A percentile compares a stretch with the other conserved stretches of the same genome.
These are phyloP conservation scores for Neolamprologus cancellatus DNA, from an alignment of 2,113 vertebrate species.

Conservation along the genomic window DNA sequence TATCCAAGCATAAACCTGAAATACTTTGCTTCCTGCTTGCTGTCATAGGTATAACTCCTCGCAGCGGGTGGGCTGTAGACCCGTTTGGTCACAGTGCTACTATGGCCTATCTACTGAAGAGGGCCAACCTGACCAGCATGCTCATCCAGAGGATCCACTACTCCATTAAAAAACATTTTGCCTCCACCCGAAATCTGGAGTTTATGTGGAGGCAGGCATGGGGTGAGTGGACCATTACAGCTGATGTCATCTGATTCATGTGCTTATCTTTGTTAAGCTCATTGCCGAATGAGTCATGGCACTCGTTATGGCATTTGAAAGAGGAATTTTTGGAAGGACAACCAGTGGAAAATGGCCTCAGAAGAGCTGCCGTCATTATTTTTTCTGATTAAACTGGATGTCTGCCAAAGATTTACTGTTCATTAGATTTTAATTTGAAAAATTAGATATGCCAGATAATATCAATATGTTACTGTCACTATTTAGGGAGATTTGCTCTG, in stretches of 20 bases:
- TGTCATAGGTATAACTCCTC: slow-evolving; percentile 77
- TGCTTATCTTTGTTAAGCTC: slow-evolving; percentile 13
- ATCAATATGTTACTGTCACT: background rate
- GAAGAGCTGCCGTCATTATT: background rate
- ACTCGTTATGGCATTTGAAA: background rate
- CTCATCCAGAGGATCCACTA: slow-evolving; percentile 97
- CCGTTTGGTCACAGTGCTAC: slow-evolving; percentile 95
- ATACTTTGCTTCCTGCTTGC: background rate
- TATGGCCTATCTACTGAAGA: slow-evolving; percentile 91
- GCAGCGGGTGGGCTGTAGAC: slow-evolving; percentile 91
- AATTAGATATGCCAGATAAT: background rate
- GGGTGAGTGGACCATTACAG: slow-evolving; percentile 74
- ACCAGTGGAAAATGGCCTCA: background rate
- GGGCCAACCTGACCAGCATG: slow-evolving; percentile 92
- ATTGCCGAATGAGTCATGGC: slow-evolving; percentile 17
- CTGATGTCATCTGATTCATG: background rate
- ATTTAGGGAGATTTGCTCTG: background rate
- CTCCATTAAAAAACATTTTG: slow-evolving; percentile 93
- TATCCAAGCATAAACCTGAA: background rate
- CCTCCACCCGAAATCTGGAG: slow-evolving; percentile 87
- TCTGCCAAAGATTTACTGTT: background rate
- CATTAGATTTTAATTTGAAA: background rate
- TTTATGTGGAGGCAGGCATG: slow-evolving; percentile 98
- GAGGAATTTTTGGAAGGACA: background rate
- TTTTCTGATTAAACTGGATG: background rate